phyloP scores from a whole-genome alignment of 53 echinoderm and acorn worm species.

The Arbacia lixula region DNA sequence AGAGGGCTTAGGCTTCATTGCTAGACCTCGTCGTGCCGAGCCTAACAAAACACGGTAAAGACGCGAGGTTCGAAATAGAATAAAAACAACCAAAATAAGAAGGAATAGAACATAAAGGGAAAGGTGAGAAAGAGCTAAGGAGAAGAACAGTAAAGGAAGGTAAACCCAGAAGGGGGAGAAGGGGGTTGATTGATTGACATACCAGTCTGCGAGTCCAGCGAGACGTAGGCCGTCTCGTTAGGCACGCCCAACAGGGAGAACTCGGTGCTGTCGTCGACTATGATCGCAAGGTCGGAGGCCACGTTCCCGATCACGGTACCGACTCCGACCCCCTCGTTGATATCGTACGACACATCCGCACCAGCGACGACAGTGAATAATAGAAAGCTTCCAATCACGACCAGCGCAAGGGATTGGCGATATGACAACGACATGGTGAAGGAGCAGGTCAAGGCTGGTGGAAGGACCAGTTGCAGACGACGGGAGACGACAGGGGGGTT shows the following conservation, averaged over 20 bases:
- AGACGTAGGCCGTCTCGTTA: constrained; percentile 75
- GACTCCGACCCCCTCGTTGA: constrained; percentile 73
- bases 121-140: background rate
- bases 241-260: constrained; percentile 73
- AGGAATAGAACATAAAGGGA: too few relatives aligned
- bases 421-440: constrained; percentile 1
- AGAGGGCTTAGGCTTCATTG: too few relatives aligned
- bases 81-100: too few relatives aligned
- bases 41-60: too few relatives aligned
- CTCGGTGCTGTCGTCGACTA: constrained; percentile 53
- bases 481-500: too few relatives aligned
- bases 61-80: too few relatives aligned
- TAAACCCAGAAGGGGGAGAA: background rate
- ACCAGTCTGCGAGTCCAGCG: constrained; percentile 48
- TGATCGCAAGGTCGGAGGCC: constrained; percentile 60
- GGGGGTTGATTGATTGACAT: background rate
- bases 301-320: constrained; percentile 77
- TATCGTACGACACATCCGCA: constrained; percentile 72
- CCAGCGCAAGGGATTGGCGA: background rate
- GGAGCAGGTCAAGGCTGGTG: too few relatives aligned
- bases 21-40: too few relatives aligned
- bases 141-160: background rate
- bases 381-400: constrained; percentile 23
- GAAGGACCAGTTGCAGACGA: too few relatives aligned
- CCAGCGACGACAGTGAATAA: constrained; percentile 12